A percentile compares a stretch with the other conserved stretches of the same genome.
Conservation (phyloP, 2,113 vertebrate genomes). For the Balaeniceps rex region DNA sequence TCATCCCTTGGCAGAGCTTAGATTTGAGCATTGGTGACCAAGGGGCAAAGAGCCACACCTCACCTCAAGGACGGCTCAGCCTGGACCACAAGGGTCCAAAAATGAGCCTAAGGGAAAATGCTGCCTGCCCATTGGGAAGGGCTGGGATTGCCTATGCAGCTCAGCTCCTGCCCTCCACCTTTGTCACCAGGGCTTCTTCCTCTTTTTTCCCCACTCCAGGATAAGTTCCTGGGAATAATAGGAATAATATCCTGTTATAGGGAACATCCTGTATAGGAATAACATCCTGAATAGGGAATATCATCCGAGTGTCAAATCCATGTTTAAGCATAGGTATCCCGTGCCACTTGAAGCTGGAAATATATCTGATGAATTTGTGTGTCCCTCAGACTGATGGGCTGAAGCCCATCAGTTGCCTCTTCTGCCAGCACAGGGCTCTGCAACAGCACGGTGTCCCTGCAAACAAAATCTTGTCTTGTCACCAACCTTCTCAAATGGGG, state of each 20-base stretch:
- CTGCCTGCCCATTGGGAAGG: neutral
- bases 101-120: accelerated
- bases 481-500: neutral
- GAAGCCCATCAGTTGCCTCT: neutral
- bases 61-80: neutral
- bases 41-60: accelerated
- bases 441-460: neutral
- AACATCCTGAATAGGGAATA: neutral
- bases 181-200: accelerated
- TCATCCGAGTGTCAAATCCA: too few species aligned
- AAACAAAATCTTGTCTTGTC: neutral
- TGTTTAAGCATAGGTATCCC: neutral
- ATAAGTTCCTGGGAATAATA: neutral
- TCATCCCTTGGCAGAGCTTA: neutral
- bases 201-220: accelerated
- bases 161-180: neutral
- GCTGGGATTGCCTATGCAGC: neutral
- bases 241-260: accelerated
- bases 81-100: too few species aligned
- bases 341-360: neutral
- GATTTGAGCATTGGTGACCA: neutral
- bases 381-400: neutral
- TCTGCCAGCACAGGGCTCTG: neutral
- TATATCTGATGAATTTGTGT: accelerated
- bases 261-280: neutral